A percentile compares a stretch with the other conserved stretches of the same genome.
These are phyloP conservation scores for Phalangium opilio DNA, from an alignment of 2,888 invertebrate species.

Conservation along the genomic window DNA sequence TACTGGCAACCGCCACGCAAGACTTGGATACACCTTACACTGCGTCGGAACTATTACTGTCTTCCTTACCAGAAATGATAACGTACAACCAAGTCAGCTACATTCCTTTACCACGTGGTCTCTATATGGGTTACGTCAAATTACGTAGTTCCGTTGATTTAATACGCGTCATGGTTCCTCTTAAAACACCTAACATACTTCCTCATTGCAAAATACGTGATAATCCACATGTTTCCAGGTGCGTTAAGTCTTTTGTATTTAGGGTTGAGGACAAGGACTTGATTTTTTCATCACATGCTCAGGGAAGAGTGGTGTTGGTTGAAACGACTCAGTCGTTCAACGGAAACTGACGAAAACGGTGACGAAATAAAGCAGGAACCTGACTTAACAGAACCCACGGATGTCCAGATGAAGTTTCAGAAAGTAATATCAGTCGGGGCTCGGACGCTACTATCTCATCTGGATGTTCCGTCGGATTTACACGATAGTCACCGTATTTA, in stretches of 20 bases:
- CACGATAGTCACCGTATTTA: conserved; percentile 43
- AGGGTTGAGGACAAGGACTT: too few relatives aligned
- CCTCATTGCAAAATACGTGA: conserved; percentile 85
- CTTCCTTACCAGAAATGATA: conserved; percentile 58
- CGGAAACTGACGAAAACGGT: too few relatives aligned
- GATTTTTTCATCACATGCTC: conserved; percentile 16
- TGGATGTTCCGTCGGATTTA: conserved; percentile 28
- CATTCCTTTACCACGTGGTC: conserved; percentile 63
- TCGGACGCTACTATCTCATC: conserved; percentile 26
- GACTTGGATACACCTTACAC: conserved; percentile 43
- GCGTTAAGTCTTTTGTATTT: conserved; percentile 20
- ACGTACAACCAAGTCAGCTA: conserved; percentile 62
- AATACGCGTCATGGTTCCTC: conserved; percentile 79
- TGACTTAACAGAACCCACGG: conserved; percentile 18
- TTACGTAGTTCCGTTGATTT: conserved; percentile 91
- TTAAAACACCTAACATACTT: conserved; percentile 81
- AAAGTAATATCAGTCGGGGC: conserved; percentile 26
- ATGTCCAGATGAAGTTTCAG: conserved; percentile 32
- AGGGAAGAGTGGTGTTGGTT: conserved; percentile 94
- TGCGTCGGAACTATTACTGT: conserved; percentile 67
- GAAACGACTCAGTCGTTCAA: conserved; percentile 30
- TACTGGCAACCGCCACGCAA: conserved; percentile 45
- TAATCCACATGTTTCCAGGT: conserved; percentile 91
- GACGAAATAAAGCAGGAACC: too few relatives aligned
- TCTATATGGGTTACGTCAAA: conserved; percentile 91